Conservation (phyloP, 2,888 invertebrate species). For the Magallana nippona region DNA sequence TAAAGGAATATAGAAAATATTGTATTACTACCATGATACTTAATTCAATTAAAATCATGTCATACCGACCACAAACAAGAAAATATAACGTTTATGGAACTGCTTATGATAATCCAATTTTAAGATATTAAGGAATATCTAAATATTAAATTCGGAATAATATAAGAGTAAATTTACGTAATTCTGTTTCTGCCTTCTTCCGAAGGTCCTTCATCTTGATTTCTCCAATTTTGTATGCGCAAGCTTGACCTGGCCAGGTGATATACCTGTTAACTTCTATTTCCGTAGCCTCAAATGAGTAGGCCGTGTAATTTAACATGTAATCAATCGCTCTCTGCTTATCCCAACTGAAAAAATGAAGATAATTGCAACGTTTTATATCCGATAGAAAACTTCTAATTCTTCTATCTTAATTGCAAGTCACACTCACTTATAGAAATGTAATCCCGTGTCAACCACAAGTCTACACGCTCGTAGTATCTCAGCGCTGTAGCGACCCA, state of each 20-base stretch:
- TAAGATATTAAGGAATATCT: no score
- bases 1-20: background rate
- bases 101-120: no score
- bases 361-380: background rate
- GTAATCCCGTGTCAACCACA: slow-evolving; percentile 68
- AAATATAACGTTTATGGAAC: no score
- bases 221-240: slow-evolving; percentile 76
- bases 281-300: slow-evolving; percentile 51
- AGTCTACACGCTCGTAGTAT: slow-evolving; percentile 67
- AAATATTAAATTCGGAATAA: no score
- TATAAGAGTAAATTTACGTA: slow-evolving; percentile 65
- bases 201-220: slow-evolving; percentile 73
- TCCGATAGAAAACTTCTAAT: no score
- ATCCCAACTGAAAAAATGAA: slow-evolving; percentile 69
- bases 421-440: slow-evolving; percentile 61
- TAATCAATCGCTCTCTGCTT: slow-evolving; percentile 72
- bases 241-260: slow-evolving; percentile 78
- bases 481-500: slow-evolving; percentile 65
- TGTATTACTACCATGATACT: no score
- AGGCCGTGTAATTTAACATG: slow-evolving; percentile 68
- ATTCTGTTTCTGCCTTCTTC: slow-evolving; percentile 64
- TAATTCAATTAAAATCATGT: no score
- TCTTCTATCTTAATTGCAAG: no score
- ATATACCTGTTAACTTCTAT: slow-evolving; percentile 77
- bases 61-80: no score